Evolutionary conservation across 2,888 invertebrate genomes (phyloP).

Genomic region (Drosophila hawaiiensis): DNA sequence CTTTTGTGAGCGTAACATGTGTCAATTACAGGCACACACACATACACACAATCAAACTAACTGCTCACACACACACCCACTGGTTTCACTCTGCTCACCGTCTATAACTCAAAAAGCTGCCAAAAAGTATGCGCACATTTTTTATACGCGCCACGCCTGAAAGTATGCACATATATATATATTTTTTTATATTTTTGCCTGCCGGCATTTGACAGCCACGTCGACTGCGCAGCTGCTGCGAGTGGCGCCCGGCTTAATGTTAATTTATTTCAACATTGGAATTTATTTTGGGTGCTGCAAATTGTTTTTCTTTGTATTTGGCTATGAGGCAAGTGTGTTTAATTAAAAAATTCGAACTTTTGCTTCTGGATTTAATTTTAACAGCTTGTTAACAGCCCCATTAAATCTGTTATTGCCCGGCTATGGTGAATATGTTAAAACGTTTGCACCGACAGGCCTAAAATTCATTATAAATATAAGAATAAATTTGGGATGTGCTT

Average conservation of each 20-base stretch:
- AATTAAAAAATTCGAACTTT: conserved; percentile 50
- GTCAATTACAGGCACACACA: conserved; percentile 81
- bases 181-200: conserved; percentile 65
- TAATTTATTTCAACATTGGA: conserved; percentile 73
- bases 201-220: conserved; percentile 76
- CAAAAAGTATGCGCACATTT: conserved; percentile 78
- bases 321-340: conserved; percentile 31
- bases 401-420: background rate
- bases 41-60: conserved; percentile 39
- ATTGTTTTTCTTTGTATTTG: conserved; percentile 44
- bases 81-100: conserved; percentile 57
- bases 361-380: background rate
- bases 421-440: background rate
- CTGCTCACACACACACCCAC: conserved; percentile 23
- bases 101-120: conserved; percentile 79
- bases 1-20: conserved; percentile 83
- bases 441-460: background rate
- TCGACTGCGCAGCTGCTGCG: conserved; percentile 17
- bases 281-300: conserved; percentile 36
- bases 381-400: conserved; percentile 10
- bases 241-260: conserved; percentile 60
- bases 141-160: conserved; percentile 66
- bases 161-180: conserved; percentile 77
- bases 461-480: background rate
- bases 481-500: background rate